Conservation (phyloP, 1,140 invertebrate species). For the Meloidogyne floridensis region DNA sequence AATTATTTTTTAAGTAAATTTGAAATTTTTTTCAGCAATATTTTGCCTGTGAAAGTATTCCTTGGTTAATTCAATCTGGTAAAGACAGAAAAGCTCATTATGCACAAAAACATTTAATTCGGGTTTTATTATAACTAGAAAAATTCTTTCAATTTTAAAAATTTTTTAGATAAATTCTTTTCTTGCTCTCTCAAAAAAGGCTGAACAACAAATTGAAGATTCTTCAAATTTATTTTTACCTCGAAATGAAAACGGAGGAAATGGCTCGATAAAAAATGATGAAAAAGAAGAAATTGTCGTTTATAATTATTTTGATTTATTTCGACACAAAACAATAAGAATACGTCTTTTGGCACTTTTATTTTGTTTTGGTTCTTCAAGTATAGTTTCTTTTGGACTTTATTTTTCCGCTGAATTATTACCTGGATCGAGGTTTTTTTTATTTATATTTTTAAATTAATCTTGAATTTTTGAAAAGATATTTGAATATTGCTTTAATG, state of each 20-base stretch:
- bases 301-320: conserved; percentile 49
- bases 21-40: conserved; percentile 36
- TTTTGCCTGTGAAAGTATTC: conserved; percentile 48
- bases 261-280: background rate
- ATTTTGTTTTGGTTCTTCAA: conserved; percentile 59
- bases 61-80: conserved; percentile 50
- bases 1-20: background rate
- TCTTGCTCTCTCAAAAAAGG: background rate
- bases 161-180: conserved; percentile 9
- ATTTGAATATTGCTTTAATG: background rate
- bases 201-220: background rate
- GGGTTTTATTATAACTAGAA: background rate
- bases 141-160: background rate
- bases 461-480: background rate
- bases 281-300: background rate
- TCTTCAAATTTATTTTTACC: background rate
- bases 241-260: background rate
- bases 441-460: background rate
- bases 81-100: conserved; percentile 19
- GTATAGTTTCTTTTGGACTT: conserved; percentile 62
- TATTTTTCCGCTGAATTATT: conserved; percentile 60
- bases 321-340: conserved; percentile 40
- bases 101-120: conserved; percentile 10
- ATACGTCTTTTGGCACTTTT: conserved; percentile 47
- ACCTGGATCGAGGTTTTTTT: conserved; percentile 52